Conservation (phyloP, 1,140 invertebrate species). For the Telenomus remus region DNA sequence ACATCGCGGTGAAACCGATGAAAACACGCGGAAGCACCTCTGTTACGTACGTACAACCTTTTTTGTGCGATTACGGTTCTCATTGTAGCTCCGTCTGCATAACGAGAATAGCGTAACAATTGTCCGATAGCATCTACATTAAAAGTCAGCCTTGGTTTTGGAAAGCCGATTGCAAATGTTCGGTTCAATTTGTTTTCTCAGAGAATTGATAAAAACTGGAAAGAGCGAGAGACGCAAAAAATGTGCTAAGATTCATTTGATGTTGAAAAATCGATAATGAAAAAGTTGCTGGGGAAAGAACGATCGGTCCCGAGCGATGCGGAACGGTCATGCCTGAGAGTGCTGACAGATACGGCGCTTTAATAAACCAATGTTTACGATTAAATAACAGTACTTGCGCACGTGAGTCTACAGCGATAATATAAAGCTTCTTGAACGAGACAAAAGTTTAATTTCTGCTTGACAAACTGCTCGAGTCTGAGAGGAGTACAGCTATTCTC, state of each 20-base stretch:
- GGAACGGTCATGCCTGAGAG: slow-evolving; percentile 60
- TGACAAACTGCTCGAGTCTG: slow-evolving; percentile 22
- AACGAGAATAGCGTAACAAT: slow-evolving; percentile 29
- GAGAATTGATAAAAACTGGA: no score
- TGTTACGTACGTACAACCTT: slow-evolving; percentile 27
- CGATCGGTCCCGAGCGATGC: slow-evolving; percentile 46
- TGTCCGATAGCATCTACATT: slow-evolving; percentile 37
- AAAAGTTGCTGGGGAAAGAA: slow-evolving; percentile 17
- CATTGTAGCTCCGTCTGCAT: slow-evolving; percentile 29
- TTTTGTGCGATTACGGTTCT: slow-evolving; percentile 33
- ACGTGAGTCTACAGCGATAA: slow-evolving; percentile 34
- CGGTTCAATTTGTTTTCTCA: neutral
- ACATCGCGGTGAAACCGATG: slow-evolving; percentile 29
- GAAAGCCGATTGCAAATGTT: slow-evolving; percentile 34
- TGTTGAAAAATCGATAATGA: no score
- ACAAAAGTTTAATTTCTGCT: slow-evolving; percentile 36
- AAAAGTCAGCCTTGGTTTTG: slow-evolving; percentile 22
- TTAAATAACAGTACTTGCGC: slow-evolving; percentile 54
- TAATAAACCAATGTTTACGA: slow-evolving; percentile 56
- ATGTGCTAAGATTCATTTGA: no score
- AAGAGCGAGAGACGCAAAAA: no score
- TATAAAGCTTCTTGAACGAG: slow-evolving; percentile 18
- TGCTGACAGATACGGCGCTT: slow-evolving; percentile 53
- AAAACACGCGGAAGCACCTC: slow-evolving; percentile 26
- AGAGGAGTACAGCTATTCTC: neutral